Conservation (phyloP, 2,797 vertebrate genomes). For the Syngnathus rostellatus region DNA sequence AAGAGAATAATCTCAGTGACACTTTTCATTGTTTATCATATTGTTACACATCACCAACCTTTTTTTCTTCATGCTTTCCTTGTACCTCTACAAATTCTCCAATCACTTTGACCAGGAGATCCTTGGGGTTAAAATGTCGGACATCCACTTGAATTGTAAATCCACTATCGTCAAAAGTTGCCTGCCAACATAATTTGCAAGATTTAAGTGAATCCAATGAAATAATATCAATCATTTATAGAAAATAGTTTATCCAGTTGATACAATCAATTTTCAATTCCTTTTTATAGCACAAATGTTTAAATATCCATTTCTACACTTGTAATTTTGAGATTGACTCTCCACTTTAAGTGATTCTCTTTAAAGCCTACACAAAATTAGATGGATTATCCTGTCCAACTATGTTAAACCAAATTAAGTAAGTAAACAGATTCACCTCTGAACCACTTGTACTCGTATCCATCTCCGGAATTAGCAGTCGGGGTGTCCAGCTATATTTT, state of each 20-base stretch:
- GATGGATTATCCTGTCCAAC: background rate
- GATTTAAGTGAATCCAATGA: background rate
- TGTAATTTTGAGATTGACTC: background rate
- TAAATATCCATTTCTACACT: background rate
- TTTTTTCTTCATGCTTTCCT: slow-evolving; percentile 71
- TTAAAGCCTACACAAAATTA: background rate
- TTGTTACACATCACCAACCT: slow-evolving; percentile 45
- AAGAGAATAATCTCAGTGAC: background rate
- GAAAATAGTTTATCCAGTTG: background rate
- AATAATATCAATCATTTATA: background rate
- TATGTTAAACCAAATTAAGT: slow-evolving; percentile 1
- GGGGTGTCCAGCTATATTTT: slow-evolving; percentile 53
- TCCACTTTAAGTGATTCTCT: background rate
- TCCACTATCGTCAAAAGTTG: slow-evolving; percentile 60
- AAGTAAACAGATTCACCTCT: slow-evolving; percentile 49
- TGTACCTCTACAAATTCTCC: slow-evolving; percentile 74
- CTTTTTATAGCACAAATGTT: background rate
- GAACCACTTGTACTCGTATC: slow-evolving; percentile 48
- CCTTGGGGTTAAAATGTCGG: slow-evolving; percentile 67
- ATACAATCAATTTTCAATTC: background rate
- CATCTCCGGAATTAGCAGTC: slow-evolving; percentile 54
- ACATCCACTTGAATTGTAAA: slow-evolving; percentile 71
- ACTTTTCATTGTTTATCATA: background rate
- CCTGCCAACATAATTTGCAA: slow-evolving; percentile 37
- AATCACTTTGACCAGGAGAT: slow-evolving; percentile 67